phyloP scores from a whole-genome alignment of 2,113 vertebrate genomes.

The Ariopsis seemanni region DNA sequence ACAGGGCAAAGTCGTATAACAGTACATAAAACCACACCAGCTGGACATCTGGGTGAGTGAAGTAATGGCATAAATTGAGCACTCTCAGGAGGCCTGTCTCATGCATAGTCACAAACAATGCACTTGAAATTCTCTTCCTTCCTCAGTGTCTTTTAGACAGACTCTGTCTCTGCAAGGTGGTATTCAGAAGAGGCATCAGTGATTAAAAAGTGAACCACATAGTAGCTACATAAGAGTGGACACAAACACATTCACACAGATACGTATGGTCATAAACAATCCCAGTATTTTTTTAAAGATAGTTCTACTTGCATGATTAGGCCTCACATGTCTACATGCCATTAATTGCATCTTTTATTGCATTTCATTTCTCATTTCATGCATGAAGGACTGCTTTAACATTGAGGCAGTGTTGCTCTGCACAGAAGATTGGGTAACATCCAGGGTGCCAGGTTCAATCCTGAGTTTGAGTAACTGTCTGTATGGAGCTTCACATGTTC shows the following conservation, averaged over 20 bases:
- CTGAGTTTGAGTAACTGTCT: not conserved
- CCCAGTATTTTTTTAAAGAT: not conserved
- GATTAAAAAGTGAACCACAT: slow-evolving; percentile 15
- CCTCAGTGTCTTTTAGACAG: slow-evolving; percentile 27
- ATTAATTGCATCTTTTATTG: not conserved
- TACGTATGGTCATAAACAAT: not conserved
- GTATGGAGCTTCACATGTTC: not conserved
- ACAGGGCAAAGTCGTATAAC: slow-evolving; percentile 11
- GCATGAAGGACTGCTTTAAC: not conserved
- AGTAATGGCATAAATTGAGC: slow-evolving; percentile 13
- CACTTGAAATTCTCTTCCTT: not conserved
- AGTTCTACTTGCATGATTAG: not conserved
- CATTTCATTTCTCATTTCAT: not conserved
- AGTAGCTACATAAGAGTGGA: not conserved
- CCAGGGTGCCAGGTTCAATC: not conserved
- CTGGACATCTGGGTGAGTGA: slow-evolving; percentile 29
- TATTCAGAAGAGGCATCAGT: slow-evolving; percentile 37
- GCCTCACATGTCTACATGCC: not conserved
- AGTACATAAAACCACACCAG: slow-evolving; percentile 24
- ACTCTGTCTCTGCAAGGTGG: not conserved
- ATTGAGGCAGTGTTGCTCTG: not conserved
- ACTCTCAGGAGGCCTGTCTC: slow-evolving; percentile 32
- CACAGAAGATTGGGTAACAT: not conserved
- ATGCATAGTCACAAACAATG: slow-evolving; percentile 1
- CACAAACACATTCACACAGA: not conserved